Evolutionary conservation across 2,797 vertebrate genomes (phyloP).

Genomic region (Graptemys geographica): DNA sequence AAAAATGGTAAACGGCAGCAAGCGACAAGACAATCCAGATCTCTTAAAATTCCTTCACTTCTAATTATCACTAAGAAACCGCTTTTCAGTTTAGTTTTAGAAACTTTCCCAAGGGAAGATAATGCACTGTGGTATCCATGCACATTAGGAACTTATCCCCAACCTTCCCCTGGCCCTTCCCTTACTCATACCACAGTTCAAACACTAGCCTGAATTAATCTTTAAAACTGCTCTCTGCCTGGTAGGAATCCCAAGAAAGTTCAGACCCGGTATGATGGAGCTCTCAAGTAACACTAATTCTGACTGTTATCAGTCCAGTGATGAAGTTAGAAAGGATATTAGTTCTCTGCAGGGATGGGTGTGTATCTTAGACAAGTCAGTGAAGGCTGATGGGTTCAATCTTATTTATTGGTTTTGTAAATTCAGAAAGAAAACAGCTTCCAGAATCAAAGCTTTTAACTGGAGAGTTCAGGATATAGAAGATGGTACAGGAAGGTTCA

Average conservation of each 20-base stretch:
- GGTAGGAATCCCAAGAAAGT: background rate
- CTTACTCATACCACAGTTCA: too few species aligned
- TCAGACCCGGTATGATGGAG: background rate
- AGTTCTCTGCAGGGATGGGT: background rate
- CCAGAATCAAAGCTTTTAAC: background rate
- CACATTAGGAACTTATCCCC: background rate
- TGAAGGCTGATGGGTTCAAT: background rate
- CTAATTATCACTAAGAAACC: background rate
- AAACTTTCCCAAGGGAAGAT: background rate
- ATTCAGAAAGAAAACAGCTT: background rate
- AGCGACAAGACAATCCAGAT: background rate
- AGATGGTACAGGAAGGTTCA: background rate
- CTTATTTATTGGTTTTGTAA: background rate
- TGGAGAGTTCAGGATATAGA: background rate
- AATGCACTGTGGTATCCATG: too few species aligned
- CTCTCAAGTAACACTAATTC: background rate
- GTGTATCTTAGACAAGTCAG: background rate
- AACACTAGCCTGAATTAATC: background rate
- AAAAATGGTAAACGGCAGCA: background rate
- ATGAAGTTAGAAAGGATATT: background rate
- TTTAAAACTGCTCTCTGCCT: background rate
- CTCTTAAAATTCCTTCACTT: background rate
- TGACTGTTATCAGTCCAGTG: background rate
- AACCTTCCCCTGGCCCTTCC: background rate
- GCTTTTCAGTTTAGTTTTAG: background rate